Evolutionary conservation across 2,797 vertebrate species (phyloP).

Genomic region (Telmatherina bonti): DNA sequence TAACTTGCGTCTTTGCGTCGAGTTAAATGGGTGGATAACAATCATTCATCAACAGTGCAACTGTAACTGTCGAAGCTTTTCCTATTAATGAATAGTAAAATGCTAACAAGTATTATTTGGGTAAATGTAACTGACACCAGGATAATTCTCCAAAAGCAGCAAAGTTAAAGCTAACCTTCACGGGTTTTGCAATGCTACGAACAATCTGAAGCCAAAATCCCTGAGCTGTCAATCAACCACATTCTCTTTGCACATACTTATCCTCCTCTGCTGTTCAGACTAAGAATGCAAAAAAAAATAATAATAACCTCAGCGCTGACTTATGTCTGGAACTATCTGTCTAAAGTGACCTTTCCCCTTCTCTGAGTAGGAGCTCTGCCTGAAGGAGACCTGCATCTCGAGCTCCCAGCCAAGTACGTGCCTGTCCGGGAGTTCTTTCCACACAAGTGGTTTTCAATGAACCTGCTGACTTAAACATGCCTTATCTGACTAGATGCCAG

Average conservation of each 20-base stretch:
- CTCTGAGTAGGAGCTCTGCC: slow-evolving; percentile 31
- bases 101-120: neutral
- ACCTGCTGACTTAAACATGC: slow-evolving; percentile 66
- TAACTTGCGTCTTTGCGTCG: slow-evolving; percentile 23
- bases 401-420: slow-evolving; percentile 55
- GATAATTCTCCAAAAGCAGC: slow-evolving; percentile 7
- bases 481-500: slow-evolving; percentile 56
- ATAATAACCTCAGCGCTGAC: slow-evolving; percentile 40
- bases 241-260: slow-evolving; percentile 45
- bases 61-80: neutral
- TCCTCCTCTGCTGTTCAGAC: slow-evolving; percentile 35
- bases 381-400: slow-evolving; percentile 31
- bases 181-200: slow-evolving; percentile 14
- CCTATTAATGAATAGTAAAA: neutral
- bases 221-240: slow-evolving; percentile 30
- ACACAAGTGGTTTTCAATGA: slow-evolving; percentile 66
- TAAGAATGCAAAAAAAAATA: slow-evolving; percentile 25
- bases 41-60: slow-evolving; percentile 10
- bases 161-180: slow-evolving; percentile 4
- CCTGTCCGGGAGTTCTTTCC: slow-evolving; percentile 62
- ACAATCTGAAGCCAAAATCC: slow-evolving; percentile 30
- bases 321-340: slow-evolving; percentile 50
- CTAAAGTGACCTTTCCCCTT: slow-evolving; percentile 45
- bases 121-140: slow-evolving; percentile 4
- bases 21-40: slow-evolving; percentile 13